Percentiles rank a stretch among this genome's conserved stretches.
phyloP scores from a whole-genome alignment of 2,888 invertebrate genomes.

The Melieria picta region DNA sequence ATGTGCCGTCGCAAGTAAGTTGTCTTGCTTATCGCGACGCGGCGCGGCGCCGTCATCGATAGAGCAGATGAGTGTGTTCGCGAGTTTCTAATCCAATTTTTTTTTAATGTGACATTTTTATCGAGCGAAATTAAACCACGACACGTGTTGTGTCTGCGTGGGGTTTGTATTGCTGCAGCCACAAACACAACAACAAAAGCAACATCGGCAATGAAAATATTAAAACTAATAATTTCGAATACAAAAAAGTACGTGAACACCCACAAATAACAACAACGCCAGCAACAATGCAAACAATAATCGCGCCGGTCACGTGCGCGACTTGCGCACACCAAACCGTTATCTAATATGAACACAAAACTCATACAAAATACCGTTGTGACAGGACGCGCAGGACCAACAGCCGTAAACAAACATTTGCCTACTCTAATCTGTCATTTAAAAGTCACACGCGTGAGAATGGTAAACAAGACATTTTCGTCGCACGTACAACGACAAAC shows the following conservation, averaged over 20 bases:
- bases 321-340: constrained; percentile 44
- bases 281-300: constrained; percentile 28
- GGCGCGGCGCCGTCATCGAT: background rate
- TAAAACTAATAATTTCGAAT: constrained; percentile 46
- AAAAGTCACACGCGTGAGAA: constrained; percentile 67
- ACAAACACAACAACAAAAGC: constrained; percentile 5
- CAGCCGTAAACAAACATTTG: constrained; percentile 62
- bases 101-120: constrained; percentile 44
- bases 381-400: constrained; percentile 40
- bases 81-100: constrained; percentile 44
- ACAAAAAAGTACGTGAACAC: constrained; percentile 34
- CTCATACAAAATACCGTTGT: constrained; percentile 42
- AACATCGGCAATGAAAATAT: constrained; percentile 47
- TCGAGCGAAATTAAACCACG: constrained; percentile 50
- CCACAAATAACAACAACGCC: background rate
- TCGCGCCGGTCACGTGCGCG: constrained; percentile 43
- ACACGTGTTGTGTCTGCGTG: constrained; percentile 46
- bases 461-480: constrained; percentile 57
- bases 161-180: too few species aligned
- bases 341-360: constrained; percentile 53
- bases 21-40: background rate
- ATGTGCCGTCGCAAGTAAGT: too few species aligned
- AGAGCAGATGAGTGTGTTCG: constrained; percentile 27
- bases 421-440: constrained; percentile 66
- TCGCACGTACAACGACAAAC: constrained; percentile 14